phyloP scores from a whole-genome alignment of 2,113 vertebrate species.

The Pelobates fuscus region DNA sequence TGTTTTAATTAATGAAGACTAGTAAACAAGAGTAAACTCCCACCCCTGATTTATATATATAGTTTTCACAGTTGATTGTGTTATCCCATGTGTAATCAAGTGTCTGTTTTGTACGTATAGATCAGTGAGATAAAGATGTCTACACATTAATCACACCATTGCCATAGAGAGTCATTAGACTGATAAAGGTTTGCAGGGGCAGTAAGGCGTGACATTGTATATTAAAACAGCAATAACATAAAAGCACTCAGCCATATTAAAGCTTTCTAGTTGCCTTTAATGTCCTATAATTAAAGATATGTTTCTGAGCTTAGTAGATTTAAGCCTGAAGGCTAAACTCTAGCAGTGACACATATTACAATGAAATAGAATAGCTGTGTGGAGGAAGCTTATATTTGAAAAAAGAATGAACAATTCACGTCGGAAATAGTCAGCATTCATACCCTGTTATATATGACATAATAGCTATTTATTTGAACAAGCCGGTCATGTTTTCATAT shows the following conservation, averaged over 20 bases:
- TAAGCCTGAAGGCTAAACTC: constrained; percentile 43
- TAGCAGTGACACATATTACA: constrained; percentile 37
- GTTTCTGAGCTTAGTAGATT: constrained; percentile 37
- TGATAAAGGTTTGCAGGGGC: constrained; percentile 32
- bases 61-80: constrained; percentile 6
- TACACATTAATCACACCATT: constrained; percentile 25
- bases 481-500: too few relatives aligned
- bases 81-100: constrained; percentile 24
- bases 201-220: constrained; percentile 43
- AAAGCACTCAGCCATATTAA: constrained; percentile 39
- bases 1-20: background rate
- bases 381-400: constrained; percentile 11
- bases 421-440: too few relatives aligned
- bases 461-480: too few relatives aligned
- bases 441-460: too few relatives aligned
- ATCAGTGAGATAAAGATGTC: constrained; percentile 39
- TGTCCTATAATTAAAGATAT: constrained; percentile 49
- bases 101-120: constrained; percentile 32
- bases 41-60: background rate
- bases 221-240: constrained; percentile 47
- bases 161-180: constrained; percentile 41
- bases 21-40: background rate
- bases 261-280: constrained; percentile 39
- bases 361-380: constrained; percentile 35
- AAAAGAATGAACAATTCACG: constrained; percentile 11